A percentile compares a stretch with the other conserved stretches of the same genome.
Conservation (phyloP, 2,797 vertebrate genomes). For the Danio choprae region DNA sequence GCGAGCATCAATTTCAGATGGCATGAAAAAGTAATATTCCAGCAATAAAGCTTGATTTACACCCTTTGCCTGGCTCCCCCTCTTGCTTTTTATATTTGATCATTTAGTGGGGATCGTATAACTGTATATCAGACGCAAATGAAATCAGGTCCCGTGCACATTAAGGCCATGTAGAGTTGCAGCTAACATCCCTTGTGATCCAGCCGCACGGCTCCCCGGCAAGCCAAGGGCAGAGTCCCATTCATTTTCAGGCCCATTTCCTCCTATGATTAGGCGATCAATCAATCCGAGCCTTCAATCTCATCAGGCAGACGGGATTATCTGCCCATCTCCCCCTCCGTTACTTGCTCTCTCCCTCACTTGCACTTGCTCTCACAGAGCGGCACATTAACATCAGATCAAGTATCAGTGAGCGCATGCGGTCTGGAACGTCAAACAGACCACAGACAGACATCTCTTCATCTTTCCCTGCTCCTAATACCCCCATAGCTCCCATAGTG, state of each 20-base stretch:
- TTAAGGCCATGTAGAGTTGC: constrained; percentile 84
- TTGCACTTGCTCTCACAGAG: constrained; percentile 67
- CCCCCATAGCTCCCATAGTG: constrained; percentile 59
- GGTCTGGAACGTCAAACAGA: constrained; percentile 77
- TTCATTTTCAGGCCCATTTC: constrained; percentile 92
- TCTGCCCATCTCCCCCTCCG: constrained; percentile 83
- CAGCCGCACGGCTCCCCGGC: constrained; percentile 76
- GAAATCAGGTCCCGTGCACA: constrained; percentile 86
- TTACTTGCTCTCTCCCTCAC: constrained; percentile 61
- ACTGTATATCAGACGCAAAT: constrained; percentile 89
- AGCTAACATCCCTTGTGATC: constrained; percentile 79
- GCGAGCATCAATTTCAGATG: constrained; percentile 81
- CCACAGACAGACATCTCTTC: constrained; percentile 80
- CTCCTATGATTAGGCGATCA: constrained; percentile 90
- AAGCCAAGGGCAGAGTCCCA: constrained; percentile 88
- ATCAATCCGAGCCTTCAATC: constrained; percentile 90
- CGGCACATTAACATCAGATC: constrained; percentile 87
- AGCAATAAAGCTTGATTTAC: constrained; percentile 88
- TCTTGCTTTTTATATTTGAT: constrained; percentile 83
- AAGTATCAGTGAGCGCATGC: constrained; percentile 82
- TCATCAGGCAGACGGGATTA: constrained; percentile 88
- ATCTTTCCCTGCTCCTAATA: constrained; percentile 69
- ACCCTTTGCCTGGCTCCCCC: constrained; percentile 68
- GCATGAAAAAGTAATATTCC: constrained; percentile 86
- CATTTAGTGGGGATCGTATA: constrained; percentile 87